These are phyloP conservation scores for Oithona nana DNA, from an alignment of 2,888 invertebrate genomes.

Conservation along the genomic window DNA sequence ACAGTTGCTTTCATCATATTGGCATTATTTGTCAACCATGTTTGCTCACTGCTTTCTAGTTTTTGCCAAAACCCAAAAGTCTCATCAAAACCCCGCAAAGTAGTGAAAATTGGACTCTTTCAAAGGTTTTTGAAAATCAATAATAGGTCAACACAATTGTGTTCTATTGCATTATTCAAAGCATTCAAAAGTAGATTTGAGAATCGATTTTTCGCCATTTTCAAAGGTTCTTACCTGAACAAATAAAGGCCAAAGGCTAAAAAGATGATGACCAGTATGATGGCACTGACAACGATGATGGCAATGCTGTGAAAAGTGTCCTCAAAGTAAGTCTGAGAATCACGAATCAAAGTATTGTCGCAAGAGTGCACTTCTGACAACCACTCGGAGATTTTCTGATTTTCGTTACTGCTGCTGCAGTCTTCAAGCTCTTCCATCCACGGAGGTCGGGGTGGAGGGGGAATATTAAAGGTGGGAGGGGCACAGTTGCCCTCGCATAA, in stretches of 20 bases:
- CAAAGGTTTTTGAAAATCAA: no score
- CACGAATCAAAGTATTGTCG: not conserved
- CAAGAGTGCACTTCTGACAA: not conserved
- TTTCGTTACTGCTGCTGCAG: not conserved
- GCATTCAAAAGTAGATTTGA: no score
- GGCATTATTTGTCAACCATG: no score
- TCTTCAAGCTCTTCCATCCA: slow-evolving; percentile 2
- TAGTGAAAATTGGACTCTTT: no score
- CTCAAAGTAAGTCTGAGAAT: not conserved
- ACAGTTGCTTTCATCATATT: no score
- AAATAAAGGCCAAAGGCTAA: not conserved
- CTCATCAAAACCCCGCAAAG: no score
- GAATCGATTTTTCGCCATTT: not conserved
- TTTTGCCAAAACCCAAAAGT: no score
- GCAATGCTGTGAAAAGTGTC: not conserved
- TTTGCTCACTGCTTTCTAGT: no score
- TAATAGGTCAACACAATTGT: no score
- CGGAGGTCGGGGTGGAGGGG: slow-evolving; percentile 6
- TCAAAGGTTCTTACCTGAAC: not conserved
- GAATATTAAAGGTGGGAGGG: slow-evolving; percentile 6
- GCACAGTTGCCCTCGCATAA: no score
- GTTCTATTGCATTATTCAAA: no score
- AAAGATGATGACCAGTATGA: not conserved
- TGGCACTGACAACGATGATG: slow-evolving; percentile 2
- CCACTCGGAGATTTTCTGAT: not conserved